Evolutionary conservation across 2,888 invertebrate genomes (phyloP), one percentile per base, ranked within the genome.

Genomic region (Tetragnatha montana): DNA sequence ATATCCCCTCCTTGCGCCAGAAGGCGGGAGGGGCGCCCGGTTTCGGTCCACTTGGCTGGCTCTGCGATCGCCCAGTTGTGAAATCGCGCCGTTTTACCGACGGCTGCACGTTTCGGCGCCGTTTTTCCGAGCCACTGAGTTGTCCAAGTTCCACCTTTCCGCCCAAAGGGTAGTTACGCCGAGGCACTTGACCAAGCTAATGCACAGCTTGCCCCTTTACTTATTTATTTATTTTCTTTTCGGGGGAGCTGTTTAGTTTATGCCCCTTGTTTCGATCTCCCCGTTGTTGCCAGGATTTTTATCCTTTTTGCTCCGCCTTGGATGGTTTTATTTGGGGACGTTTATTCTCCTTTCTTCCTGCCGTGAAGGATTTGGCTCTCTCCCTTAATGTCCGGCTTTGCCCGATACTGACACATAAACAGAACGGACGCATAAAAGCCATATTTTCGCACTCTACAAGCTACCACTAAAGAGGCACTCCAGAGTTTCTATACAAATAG

Each of bases 151-250:
- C 89, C 89, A 90, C 89, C 89, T 90, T 87, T 83, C 88, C 68
- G 88, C 74, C 78, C 69, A 76, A 85, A 90, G 89, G 86, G 89
- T 87, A 87, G 89, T 90, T 90, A 90, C 86, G 89, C 86, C 17
- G 87, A 82, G 87, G 89, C 89, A 90, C 89, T 90, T 90, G 89
- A 90, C 89, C 89, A 90, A 85, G 82, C 89, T 90, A 90, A 90
- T 90, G 89, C 79, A 85, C 82, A 69, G 84, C 12, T 35, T 47
- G 74, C 70, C 74, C 35, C 69, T 60, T 51, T 70, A 73, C 60
- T 88, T 71, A 69, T 60, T 60, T 60, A 70, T 88, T 83, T 76
- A 81, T 81, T 85, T 89, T 19, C 74, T 78, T 86, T 73, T 79
- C 70, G 75, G 51, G 60, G 35, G 22, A 81, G 81, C 87, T 81